Evolutionary conservation across 2,113 vertebrate genomes (phyloP), one percentile per base, ranked within the genome.

Genomic region (Callipepla californica): DNA sequence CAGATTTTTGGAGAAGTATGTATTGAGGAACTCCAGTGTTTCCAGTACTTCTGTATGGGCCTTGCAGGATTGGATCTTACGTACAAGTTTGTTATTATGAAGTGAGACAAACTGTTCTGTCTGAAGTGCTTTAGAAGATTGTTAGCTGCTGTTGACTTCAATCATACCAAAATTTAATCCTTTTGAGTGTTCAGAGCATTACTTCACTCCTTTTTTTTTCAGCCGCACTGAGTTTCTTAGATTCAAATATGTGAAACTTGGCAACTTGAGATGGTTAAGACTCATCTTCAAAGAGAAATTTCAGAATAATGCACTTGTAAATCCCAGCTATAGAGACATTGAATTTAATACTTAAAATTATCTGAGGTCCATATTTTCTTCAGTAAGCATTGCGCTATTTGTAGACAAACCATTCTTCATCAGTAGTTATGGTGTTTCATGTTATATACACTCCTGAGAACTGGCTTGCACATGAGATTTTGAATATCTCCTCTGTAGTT

Each of bases 261-360:
- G 95, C 96, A 92, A 75, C 80, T 77, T 83, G 59, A 72, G 73
- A 81, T 92, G 90, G 28, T 32, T 48, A 88, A 88, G 61, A 72
- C 85, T 96, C 85, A 83, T 93, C 93, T 94, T 94, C 96, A 94
- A 96, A 96, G 93, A 85, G 91, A 80, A 89, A 89, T 75, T 87
- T 21, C 50, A 92, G 62, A 92, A 77, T 95, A 89, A 95, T 40
- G 44, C 74, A 85, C 67, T 92, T 95, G 51, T 91, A 96, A 96
- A 93, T 95, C 81, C 85, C 55, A 83, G 79, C 51, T 87, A 59
- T 80, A 65, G 42, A 44, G 55, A 45, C 72, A 87, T 93, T 92
- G 80, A 51, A 85, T 92, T 91, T 94, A 85, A 96, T 92, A 90
- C 91, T 89, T 85, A 63, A 55, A 83, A 74, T 84, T 82, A 70